A percentile compares a stretch with the other conserved stretches of the same genome.
These are phyloP conservation scores for Sapajus apella DNA, from an alignment of 2,113 vertebrate species.

Conservation along the genomic window DNA sequence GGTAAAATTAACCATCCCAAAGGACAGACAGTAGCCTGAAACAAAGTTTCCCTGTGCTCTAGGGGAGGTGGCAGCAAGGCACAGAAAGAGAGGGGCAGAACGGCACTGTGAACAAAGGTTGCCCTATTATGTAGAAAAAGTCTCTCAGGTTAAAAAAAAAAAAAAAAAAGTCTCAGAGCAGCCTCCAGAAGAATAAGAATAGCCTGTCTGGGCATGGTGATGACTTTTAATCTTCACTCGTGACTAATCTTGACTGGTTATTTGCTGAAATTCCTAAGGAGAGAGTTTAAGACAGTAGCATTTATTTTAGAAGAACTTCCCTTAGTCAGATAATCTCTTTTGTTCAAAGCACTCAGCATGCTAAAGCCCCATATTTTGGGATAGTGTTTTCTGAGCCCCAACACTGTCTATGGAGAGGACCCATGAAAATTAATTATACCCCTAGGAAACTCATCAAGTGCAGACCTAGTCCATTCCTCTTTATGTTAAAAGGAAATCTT, in stretches of 20 bases:
- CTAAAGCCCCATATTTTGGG: not conserved
- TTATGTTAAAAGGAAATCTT: slow-evolving; percentile 11
- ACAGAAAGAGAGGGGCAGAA: not conserved
- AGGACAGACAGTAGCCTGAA: not conserved
- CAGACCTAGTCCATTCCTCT: not conserved
- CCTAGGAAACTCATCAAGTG: not conserved
- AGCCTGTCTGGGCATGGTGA: not conserved
- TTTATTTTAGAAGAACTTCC: not conserved
- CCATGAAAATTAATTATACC: not conserved
- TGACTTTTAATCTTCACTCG: not conserved
- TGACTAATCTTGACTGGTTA: not conserved
- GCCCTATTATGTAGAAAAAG: not conserved
- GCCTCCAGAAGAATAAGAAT: not conserved
- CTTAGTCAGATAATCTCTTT: not conserved
- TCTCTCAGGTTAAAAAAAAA: not conserved
- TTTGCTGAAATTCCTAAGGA: not conserved
- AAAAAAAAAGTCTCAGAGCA: not conserved
- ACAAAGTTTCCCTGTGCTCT: not conserved
- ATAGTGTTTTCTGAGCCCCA: not conserved
- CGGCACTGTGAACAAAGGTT: not conserved
- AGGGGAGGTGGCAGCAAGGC: not conserved
- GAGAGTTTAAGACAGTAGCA: not conserved
- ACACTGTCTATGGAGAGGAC: not conserved
- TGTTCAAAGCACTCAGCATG: not conserved
- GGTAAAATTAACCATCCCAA: not conserved